phyloP scores from a whole-genome alignment of 2,888 invertebrate species.

The Argyra leucocephala region DNA sequence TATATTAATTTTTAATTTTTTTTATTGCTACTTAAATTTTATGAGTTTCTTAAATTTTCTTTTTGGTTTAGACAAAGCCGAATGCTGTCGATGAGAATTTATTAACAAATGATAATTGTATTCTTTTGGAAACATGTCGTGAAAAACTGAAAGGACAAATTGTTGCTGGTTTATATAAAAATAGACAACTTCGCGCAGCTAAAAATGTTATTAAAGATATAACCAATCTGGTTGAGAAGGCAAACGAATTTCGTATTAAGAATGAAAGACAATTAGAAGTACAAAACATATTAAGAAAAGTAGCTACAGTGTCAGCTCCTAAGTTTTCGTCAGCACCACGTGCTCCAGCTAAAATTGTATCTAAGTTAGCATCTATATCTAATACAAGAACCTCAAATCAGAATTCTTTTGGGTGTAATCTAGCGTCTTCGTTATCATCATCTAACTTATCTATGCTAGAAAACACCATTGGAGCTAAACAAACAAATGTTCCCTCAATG shows the following conservation, averaged over 20 bases:
- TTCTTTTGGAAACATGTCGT: slow-evolving; percentile 40
- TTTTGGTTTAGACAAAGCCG: slow-evolving; percentile 38
- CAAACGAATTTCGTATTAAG: slow-evolving; percentile 18
- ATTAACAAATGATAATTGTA: slow-evolving; percentile 57
- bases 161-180: slow-evolving; percentile 54
- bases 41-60: neutral
- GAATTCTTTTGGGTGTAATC: slow-evolving; percentile 1
- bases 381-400: neutral
- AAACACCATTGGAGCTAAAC: neutral
- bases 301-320: neutral
- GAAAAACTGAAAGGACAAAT: slow-evolving; percentile 48
- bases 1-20: no score
- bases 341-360: slow-evolving; percentile 29
- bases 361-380: slow-evolving; percentile 37
- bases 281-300: slow-evolving; percentile 18
- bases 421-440: neutral
- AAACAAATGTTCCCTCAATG: slow-evolving; percentile 27
- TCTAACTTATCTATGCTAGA: neutral
- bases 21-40: no score
- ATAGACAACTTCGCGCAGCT: slow-evolving; percentile 54
- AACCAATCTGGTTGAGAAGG: slow-evolving; percentile 57
- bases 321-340: slow-evolving; percentile 10
- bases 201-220: slow-evolving; percentile 62
- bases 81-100: slow-evolving; percentile 61
- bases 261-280: slow-evolving; percentile 34